A percentile compares a stretch with the other conserved stretches of the same genome.
These are phyloP conservation scores for Lithophane leautieri DNA, from an alignment of 2,888 invertebrate genomes.

Conservation along the genomic window DNA sequence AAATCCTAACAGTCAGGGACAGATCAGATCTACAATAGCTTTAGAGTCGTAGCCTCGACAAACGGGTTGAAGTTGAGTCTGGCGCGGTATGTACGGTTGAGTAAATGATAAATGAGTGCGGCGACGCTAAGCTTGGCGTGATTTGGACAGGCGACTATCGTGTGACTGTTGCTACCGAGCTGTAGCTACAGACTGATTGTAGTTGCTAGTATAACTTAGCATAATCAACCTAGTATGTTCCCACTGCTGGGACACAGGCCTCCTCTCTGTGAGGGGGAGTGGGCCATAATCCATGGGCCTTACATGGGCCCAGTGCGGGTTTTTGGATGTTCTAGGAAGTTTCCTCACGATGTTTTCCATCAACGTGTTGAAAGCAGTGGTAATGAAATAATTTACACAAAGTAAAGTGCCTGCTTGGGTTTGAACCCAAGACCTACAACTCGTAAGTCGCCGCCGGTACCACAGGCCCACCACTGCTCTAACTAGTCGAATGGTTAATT, in stretches of 20 bases:
- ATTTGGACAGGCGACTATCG: neutral
- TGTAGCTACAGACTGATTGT: neutral
- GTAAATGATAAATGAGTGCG: conserved; percentile 59
- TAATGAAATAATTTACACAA: no score
- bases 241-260: no score
- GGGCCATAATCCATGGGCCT: no score
- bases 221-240: no score
- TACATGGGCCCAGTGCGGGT: no score
- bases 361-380: no score
- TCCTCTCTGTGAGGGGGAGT: no score
- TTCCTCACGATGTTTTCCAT: no score
- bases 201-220: neutral
- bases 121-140: conserved; percentile 15
- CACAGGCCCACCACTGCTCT: neutral
- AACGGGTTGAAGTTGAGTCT: conserved; percentile 54
- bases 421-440: no score
- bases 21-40: conserved; percentile 38
- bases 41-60: conserved; percentile 40
- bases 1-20: conserved; percentile 37
- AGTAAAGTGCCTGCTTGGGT: no score
- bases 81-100: conserved; percentile 37
- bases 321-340: no score
- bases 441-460: no score
- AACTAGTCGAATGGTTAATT: neutral
- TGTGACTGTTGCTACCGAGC: neutral